Evolutionary conservation across 2,113 vertebrate genomes (phyloP).

Genomic region (Felis catus): DNA sequence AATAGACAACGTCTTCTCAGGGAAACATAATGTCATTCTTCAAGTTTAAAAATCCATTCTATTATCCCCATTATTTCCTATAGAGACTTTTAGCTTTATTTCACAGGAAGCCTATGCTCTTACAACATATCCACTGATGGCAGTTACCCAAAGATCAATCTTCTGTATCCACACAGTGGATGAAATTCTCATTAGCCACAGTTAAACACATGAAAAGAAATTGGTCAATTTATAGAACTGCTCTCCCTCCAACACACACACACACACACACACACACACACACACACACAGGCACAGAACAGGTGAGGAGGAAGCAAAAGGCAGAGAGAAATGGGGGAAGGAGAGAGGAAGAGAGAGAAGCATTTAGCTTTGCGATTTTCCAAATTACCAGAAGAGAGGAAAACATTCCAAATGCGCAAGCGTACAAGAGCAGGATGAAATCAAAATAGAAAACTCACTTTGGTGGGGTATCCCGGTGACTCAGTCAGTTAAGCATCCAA

Average conservation of each 20-base stretch:
- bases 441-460: not conserved
- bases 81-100: not conserved
- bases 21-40: not conserved
- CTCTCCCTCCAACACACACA: fast-evolving
- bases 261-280: fast-evolving
- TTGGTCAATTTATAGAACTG: not conserved
- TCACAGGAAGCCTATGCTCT: not conserved
- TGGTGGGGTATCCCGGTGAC: too few relatives aligned
- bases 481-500: too few relatives aligned
- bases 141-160: not conserved
- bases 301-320: not conserved
- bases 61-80: not conserved
- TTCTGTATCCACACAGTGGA: not conserved
- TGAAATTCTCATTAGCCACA: not conserved
- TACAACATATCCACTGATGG: not conserved
- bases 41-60: not conserved
- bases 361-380: not conserved
- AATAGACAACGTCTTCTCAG: not conserved
- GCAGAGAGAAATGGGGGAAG: not conserved
- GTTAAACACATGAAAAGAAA: not conserved
- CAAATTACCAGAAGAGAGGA: not conserved
- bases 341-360: not conserved
- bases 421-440: not conserved
- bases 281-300: not conserved
- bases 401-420: not conserved